A percentile compares a stretch with the other conserved stretches of the same genome.
Conservation (phyloP, 2,113 vertebrate species). For the Pyxicephalus adspersus region DNA sequence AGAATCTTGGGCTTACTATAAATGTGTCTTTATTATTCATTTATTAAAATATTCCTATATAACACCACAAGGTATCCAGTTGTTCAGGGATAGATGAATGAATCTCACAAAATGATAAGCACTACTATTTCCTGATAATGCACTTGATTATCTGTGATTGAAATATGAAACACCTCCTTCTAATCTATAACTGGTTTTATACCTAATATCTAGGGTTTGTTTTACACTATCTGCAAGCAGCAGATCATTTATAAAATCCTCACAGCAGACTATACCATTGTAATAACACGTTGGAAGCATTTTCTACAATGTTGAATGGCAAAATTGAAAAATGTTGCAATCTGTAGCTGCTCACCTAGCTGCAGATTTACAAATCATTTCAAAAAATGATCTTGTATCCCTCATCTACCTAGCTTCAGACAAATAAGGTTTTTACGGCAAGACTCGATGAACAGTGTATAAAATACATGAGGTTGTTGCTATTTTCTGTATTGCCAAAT, state of each 20-base stretch:
- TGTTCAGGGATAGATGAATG: not conserved
- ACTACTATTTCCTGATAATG: not conserved
- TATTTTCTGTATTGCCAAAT: conserved; percentile 6
- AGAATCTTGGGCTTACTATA: too few species aligned
- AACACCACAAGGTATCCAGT: too few species aligned
- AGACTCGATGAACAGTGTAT: not conserved
- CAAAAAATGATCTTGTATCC: conserved; percentile 1
- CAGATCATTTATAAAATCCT: too few species aligned
- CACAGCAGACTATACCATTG: too few species aligned
- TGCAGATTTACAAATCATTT: not conserved
- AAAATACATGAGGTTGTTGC: not conserved
- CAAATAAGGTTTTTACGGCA: conserved; percentile 11
- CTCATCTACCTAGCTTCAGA: not conserved
- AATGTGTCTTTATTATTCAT: too few species aligned
- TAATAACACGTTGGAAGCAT: not conserved
- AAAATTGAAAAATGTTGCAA: conserved; percentile 19
- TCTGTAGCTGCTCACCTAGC: not conserved
- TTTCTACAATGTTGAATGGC: not conserved
- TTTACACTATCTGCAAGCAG: too few species aligned
- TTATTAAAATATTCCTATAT: too few species aligned
- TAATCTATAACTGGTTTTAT: too few species aligned
- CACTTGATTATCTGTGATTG: not conserved
- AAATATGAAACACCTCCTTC: not conserved
- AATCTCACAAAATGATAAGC: not conserved
- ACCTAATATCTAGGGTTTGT: too few species aligned